These are phyloP conservation scores for Adelosebastes latens DNA, from an alignment of 2,797 vertebrate species.

Conservation along the genomic window DNA sequence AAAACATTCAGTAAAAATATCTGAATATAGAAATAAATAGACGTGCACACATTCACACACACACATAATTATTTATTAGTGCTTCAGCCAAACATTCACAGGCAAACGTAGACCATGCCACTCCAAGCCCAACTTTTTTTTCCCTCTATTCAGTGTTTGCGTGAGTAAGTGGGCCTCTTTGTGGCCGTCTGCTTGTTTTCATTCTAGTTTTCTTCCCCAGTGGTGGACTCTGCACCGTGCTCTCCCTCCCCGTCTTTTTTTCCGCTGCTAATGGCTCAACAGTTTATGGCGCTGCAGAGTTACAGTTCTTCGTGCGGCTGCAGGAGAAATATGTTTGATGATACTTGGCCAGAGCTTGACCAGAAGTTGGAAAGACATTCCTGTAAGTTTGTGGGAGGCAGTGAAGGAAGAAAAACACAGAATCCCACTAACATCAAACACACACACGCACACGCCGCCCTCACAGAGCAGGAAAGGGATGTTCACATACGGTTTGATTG, in stretches of 20 bases:
- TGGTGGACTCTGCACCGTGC: conserved; percentile 31
- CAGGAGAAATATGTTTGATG: not conserved
- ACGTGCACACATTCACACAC: not conserved
- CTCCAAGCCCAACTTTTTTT: conserved; percentile 18
- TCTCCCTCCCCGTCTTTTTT: conserved; percentile 9
- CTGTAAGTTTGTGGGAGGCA: not conserved
- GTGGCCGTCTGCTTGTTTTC: conserved; percentile 65
- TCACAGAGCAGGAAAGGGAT: not conserved
- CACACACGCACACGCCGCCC: no score
- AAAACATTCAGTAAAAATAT: no score
- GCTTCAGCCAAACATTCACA: not conserved
- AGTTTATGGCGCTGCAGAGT: not conserved
- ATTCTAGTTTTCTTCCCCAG: conserved; percentile 39
- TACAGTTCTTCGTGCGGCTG: not conserved
- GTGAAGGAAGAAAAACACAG: not conserved
- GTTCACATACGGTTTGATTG: not conserved
- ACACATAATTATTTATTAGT: not conserved
- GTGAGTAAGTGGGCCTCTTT: conserved; percentile 54
- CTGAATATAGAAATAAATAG: no score
- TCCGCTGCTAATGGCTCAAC: conserved; percentile 12
- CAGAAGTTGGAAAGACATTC: conserved; percentile 25
- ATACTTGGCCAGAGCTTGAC: conserved; percentile 5
- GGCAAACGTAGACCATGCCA: not conserved
- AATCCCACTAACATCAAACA: conserved; percentile 12
- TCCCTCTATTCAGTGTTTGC: conserved; percentile 24